Conservation (phyloP, 2,888 invertebrate species). For the Phyto melanocephala region DNA sequence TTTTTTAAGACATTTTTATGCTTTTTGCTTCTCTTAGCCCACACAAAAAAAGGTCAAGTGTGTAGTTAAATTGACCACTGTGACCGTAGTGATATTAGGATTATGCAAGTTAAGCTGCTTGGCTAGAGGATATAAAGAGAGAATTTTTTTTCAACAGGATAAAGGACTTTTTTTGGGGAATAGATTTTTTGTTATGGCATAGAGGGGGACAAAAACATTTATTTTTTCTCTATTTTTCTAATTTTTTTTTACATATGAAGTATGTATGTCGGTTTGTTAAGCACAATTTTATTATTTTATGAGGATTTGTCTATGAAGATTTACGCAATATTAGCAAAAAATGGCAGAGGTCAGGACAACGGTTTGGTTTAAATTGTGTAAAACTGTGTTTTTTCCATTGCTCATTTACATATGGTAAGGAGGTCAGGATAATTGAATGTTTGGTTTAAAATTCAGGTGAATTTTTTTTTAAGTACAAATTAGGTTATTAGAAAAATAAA, state of each 20-base stretch:
- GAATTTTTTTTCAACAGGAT: constrained; percentile 16
- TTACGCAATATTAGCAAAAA: too few relatives aligned
- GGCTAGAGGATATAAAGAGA: constrained; percentile 49
- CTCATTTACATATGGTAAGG: neutral
- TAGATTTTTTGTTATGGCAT: too few relatives aligned
- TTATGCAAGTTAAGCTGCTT: constrained; percentile 76
- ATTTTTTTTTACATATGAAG: too few relatives aligned
- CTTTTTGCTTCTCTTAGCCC: neutral
- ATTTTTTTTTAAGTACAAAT: too few relatives aligned
- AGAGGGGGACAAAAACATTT: too few relatives aligned
- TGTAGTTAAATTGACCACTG: constrained; percentile 69
- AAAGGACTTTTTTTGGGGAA: neutral
- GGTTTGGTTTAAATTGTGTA: neutral
- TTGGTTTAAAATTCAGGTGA: neutral
- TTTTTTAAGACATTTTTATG: constrained; percentile 32
- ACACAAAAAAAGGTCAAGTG: constrained; percentile 71
- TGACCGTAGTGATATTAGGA: constrained; percentile 73
- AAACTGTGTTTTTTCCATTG: neutral
- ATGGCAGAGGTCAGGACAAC: neutral
- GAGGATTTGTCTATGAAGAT: too few relatives aligned
- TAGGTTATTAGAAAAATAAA: too few relatives aligned
- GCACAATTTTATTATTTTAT: too few relatives aligned
- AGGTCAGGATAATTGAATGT: neutral
- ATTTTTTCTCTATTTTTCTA: neutral
- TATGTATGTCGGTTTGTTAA: neutral